Evolutionary conservation across 2,888 invertebrate species (phyloP).

Genomic region (Vannuccia rotundouncinata): DNA sequence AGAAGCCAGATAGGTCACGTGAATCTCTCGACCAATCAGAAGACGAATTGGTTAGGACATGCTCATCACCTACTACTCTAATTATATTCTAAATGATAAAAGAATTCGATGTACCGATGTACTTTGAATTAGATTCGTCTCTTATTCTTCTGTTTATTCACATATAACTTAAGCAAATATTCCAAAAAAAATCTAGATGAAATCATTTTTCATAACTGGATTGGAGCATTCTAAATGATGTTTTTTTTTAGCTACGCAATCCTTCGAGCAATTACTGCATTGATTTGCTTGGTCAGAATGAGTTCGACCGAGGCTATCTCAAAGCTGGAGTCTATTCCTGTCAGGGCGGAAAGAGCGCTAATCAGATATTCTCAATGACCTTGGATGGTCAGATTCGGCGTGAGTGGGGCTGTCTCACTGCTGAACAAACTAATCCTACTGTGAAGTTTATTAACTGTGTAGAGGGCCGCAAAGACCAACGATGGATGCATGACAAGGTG

Average conservation of each 20-base stretch:
- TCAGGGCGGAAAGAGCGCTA: conserved; percentile 53
- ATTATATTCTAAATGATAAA: no score
- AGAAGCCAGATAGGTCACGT: no score
- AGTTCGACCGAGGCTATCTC: conserved; percentile 46
- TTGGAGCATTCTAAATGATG: no score
- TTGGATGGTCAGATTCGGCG: conserved; percentile 2
- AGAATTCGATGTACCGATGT: no score
- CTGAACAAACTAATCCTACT: not conserved
- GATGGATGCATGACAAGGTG: conserved; percentile 21
- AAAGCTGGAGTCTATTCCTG: conserved; percentile 50
- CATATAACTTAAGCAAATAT: no score
- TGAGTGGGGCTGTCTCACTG: conserved; percentile 30
- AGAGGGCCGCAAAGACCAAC: not conserved
- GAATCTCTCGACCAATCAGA: no score
- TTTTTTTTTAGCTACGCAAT: conserved; percentile 51
- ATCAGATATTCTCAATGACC: conserved; percentile 41
- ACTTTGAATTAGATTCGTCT: not conserved
- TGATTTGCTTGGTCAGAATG: conserved; percentile 55
- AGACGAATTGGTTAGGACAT: no score
- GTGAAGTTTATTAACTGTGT: conserved; percentile 18
- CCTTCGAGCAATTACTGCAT: conserved; percentile 51
- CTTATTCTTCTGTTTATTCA: no score
- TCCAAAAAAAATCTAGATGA: no score
- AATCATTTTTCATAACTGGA: no score
- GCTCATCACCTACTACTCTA: no score